Base-by-base conservation (phyloP, 2,113 vertebrate genomes). In the Falco punctatus region DNA sequence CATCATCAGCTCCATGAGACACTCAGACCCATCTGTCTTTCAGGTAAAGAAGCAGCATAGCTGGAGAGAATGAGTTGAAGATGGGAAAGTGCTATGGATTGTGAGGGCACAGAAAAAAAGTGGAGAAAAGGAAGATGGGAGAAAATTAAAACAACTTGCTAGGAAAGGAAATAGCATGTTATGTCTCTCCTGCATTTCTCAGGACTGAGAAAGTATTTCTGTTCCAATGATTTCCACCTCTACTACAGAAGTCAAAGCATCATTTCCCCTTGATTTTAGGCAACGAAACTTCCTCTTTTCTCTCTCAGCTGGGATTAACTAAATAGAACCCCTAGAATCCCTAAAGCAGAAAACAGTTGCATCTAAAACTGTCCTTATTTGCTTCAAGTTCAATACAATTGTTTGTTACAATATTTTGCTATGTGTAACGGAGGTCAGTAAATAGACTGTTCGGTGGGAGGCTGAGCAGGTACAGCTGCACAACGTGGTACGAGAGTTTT, bases 401-500 rank as follows among this genome's bases (percentile, higher is more conserved):
- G 2, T 38, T 57, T 61, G 9, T 33, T 74, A 52, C 9, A 35
- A 9, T 38, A 28, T 32, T 71, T 48, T n/a, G 5, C 9, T 54
- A 10, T 15, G 6, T 40, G 11, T 49, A 57, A 48, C 27, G 57
- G 30, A 30, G 15, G 38, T 38, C 28, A 21, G 40, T 40, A 67
- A 70, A 48, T 9, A 81, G 20, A 40, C 2, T 38, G 38, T 57
- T 61, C 1, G 1, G 35, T 28, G 5, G 5, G 44, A 90, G 15
- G 13, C 3, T 20, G 38, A 64, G 21, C 24, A 67, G n/a, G 11
- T 75, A 21, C 11, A 55, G 15, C 6, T 77, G 1, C 44, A 22
- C 48, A 35, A 57, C 0, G 0, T 26, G 9, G 7, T 48, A 12
- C 17, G 9, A 48, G 11, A 40, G 5, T 3, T 65, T 40, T 40